Conservation (phyloP, 2,113 vertebrate genomes). For the Chinchilla lanigera region DNA sequence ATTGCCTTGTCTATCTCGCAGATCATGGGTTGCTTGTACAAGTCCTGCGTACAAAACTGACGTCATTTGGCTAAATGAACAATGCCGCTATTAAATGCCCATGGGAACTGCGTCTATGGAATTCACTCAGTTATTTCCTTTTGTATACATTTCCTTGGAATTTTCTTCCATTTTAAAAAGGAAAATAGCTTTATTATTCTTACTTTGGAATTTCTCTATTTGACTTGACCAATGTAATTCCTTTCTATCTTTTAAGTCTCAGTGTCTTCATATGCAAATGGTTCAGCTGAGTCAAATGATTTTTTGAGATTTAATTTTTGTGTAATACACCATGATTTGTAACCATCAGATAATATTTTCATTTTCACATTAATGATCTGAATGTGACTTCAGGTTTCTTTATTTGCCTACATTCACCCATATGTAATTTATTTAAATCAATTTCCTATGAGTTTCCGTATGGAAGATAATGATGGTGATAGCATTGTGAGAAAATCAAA, state of each 20-base stretch:
- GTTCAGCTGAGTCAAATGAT: background rate
- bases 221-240: background rate
- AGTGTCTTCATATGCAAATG: background rate
- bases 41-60: slow-evolving; percentile 47
- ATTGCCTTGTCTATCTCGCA: slow-evolving; percentile 72
- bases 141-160: background rate
- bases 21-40: slow-evolving; percentile 76
- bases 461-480: background rate
- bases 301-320: background rate
- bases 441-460: background rate
- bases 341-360: background rate
- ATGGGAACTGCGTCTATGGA: slow-evolving; percentile 65
- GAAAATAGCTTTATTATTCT: slow-evolving; percentile 48
- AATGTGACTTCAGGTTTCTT: background rate
- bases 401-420: background rate
- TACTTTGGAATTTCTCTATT: slow-evolving; percentile 44
- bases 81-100: slow-evolving; percentile 68
- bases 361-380: background rate
- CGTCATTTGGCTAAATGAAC: slow-evolving; percentile 76
- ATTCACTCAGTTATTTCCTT: slow-evolving; percentile 28
- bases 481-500: background rate
- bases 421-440: slow-evolving; percentile 1
- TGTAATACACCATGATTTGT: background rate
- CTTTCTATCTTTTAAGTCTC: slow-evolving; percentile 1
- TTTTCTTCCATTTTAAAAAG: background rate